Conservation (phyloP, 2,113 vertebrate genomes). For the Microcebus griseorufus region DNA sequence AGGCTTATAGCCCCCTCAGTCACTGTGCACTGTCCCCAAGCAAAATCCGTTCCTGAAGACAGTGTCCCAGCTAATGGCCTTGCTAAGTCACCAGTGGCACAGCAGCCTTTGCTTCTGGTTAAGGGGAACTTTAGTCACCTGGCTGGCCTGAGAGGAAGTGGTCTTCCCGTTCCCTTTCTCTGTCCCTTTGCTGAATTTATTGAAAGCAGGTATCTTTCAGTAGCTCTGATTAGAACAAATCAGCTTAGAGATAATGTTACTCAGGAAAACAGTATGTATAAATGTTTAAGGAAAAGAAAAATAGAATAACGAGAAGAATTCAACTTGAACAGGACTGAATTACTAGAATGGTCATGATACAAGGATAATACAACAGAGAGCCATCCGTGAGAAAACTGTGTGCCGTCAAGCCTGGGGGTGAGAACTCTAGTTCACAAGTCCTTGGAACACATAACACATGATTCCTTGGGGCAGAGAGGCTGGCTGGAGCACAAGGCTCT, state of each 20-base stretch:
- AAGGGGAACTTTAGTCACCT: not conserved
- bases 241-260: not conserved
- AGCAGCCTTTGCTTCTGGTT: not conserved
- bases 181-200: slow-evolving; percentile 49
- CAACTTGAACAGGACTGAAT: not conserved
- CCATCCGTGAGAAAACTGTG: not conserved
- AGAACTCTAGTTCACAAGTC: not conserved
- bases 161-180: not conserved
- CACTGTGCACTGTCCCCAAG: accelerated
- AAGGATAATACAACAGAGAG: not conserved
- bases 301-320: not conserved
- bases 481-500: not conserved
- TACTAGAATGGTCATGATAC: not conserved
- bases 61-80: not conserved
- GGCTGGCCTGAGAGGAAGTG: not conserved
- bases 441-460: not conserved
- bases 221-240: slow-evolving; percentile 12
- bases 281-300: slow-evolving; percentile 33
- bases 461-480: not conserved
- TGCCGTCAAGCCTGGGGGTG: not conserved
- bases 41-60: not conserved
- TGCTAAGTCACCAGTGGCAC: not conserved
- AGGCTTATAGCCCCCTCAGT: accelerated
- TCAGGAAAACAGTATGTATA: slow-evolving; percentile 40
- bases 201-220: slow-evolving; percentile 42